phyloP scores from a whole-genome alignment of 2,888 invertebrate species.

The Sussaba pulchella region DNA sequence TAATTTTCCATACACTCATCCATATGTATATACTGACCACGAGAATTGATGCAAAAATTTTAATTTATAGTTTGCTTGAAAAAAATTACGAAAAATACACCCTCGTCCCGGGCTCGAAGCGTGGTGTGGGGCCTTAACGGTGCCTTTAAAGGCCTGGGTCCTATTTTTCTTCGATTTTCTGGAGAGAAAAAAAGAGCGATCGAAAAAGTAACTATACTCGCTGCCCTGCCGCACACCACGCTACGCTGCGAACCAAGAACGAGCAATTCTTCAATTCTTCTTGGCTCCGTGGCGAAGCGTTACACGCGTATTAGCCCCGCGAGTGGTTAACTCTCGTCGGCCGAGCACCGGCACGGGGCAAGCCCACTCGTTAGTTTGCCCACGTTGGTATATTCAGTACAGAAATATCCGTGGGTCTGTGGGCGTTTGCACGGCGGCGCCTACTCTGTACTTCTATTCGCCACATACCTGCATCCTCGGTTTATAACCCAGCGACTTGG shows the following conservation, averaged over 20 bases:
- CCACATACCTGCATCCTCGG: slow-evolving; percentile 72
- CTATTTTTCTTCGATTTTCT: no score
- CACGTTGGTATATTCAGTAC: slow-evolving; percentile 58
- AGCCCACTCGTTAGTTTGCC: slow-evolving; percentile 57
- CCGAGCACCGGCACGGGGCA: slow-evolving; percentile 44
- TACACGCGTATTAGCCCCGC: slow-evolving; percentile 8
- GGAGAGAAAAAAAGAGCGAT: no score
- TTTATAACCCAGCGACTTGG: slow-evolving; percentile 8
- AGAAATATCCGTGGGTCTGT: slow-evolving; percentile 69
- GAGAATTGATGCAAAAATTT: no score
- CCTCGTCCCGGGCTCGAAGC: no score
- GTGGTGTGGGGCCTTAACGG: no score
- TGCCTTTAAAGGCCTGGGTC: no score
- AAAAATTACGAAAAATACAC: no score
- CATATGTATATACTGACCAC: no score
- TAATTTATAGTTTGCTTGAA: no score
- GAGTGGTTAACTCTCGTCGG: slow-evolving; percentile 34
- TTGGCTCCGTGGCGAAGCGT: slow-evolving; percentile 10
- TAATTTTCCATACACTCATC: no score
- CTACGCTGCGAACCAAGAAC: neutral
- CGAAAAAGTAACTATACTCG: no score
- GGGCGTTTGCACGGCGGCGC: slow-evolving; percentile 80
- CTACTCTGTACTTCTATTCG: slow-evolving; percentile 70
- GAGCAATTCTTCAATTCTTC: slow-evolving; percentile 26
- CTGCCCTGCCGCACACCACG: no score